Evolutionary conservation across 2,888 invertebrate genomes (phyloP), one percentile per base, ranked within the genome.

Genomic region (Myathropa florea): DNA sequence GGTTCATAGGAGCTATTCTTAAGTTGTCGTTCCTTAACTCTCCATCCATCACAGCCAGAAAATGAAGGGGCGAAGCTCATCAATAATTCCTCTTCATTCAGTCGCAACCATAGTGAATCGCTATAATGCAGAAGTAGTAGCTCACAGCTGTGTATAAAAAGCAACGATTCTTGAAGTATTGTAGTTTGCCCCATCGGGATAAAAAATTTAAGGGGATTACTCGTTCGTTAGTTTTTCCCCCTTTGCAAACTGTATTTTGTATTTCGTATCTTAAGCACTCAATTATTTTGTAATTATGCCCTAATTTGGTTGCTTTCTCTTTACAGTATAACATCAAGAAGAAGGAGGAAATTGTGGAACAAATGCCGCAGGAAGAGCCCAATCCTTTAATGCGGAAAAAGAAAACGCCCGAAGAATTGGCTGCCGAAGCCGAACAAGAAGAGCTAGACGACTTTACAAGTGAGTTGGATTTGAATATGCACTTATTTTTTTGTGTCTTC

Each of bases 241-340:
- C 39, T 39, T 23, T 4, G 28, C 21, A 46, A 46, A 46, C 18
- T 46, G 18, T 46, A 7, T 46, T 46, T 46, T 46, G 7, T 26
- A 46, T 67, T 77, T 72, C 72, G 55, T 30, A 72, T 72, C 26
- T 57, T 26, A 64, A 36, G 59, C 39, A 53, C 30, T 39, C 18
- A 61, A 80, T 59, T 71, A 64, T 39, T 67, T 71, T 65, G 61
- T 60, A 71, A 67, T 72, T 60, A 72, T 68, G 61, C 55, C 23
- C 33, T 81, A 79, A 79, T 72, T 77, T 79, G 24, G 24, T 30
- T 64, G n/a, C 75, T 83, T 88, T 90, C 88, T 89, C 71, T 91
- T 93, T 96, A 36, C 95, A 99, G 98, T 99, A 99, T 94, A 99
- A 99, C 94, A 98, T 99, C 94, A 98, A 97, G 93, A 99, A 99